Base-by-base conservation (phyloP, 2,797 vertebrate species). In the Mareca strepera region DNA sequence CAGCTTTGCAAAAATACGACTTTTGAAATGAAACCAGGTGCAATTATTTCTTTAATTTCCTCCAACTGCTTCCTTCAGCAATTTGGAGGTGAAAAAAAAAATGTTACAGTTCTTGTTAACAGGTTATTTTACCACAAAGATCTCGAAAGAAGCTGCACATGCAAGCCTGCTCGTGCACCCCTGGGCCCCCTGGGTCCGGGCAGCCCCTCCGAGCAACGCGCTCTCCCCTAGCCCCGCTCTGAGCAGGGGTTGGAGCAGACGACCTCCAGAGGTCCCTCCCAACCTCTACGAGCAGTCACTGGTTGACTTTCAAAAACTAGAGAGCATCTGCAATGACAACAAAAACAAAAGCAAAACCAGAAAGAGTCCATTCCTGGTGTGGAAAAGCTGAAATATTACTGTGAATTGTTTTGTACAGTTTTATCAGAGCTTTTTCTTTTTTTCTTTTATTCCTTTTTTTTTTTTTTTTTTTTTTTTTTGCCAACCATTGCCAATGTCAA, bases 331-430 rank as follows among this genome's bases (percentile, higher is more conserved):
- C 95, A 94, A 67, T 69, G 88, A 74, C 95, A 98, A 97, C 96
- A 96, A 95, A 56, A 35, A 43, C 33, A 96, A 95, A 56, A 35
- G 20, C 33, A 29, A 84, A 70, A 76, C 68, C 48, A 53, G 55
- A 81, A 97, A 96, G 95, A 97, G 96, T 97, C 97, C 95, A 98
- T 97, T 97, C 97, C 98, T 98, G 93, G 97, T 98, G 98, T 98
- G 97, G 96, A 98, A 98, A 98, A 98, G 97, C 98, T 98, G 97
- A 98, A 98, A 97, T 96, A 96, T 96, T 98, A 99, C 99, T 99
- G 99, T 99, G 99, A 99, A 99, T 99, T 98, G 97, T 98, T 98
- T 98, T 98, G 98, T 98, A 98, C 96, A 97, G 98, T 98, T 98
- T 97, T 98, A 98, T 98, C 98, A 98, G 97, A 98, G 97, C 96